Conservation (phyloP, 2,888 invertebrate species). For the Chirona hameri region DNA sequence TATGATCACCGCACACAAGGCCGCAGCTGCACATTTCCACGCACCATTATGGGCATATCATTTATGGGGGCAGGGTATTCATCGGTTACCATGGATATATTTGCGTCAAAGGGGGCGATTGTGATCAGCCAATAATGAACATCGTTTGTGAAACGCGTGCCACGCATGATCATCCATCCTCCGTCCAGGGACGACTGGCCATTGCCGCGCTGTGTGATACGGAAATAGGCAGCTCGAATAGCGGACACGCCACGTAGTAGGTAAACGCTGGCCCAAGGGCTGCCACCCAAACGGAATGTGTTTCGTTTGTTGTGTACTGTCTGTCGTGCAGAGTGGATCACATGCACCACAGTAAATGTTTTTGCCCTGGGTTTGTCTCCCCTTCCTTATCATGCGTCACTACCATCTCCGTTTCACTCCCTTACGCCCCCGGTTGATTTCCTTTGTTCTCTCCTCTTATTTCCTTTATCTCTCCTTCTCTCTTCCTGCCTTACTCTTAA, state of each 20-base stretch:
- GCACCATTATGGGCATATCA: background rate
- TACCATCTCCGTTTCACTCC: too few relatives aligned
- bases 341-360: background rate
- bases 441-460: too few relatives aligned
- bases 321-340: background rate
- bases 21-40: background rate
- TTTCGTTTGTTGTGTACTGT: too few relatives aligned
- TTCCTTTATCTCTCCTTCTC: background rate
- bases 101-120: background rate
- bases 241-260: too few relatives aligned
- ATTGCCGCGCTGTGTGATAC: too few relatives aligned
- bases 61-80: constrained; percentile 6
- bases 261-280: too few relatives aligned
- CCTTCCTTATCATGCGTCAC: background rate
- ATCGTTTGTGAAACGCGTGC: background rate
- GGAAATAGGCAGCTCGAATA: too few relatives aligned
- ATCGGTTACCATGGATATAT: background rate
- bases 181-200: too few relatives aligned
- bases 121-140: background rate
- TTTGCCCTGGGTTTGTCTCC: background rate
- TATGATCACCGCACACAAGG: background rate
- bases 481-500: too few relatives aligned
- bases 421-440: too few relatives aligned
- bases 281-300: background rate
- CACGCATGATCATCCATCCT: too few relatives aligned